Evolutionary conservation across 2,888 invertebrate species (phyloP).

Genomic region (Dicyrtomina minuta): DNA sequence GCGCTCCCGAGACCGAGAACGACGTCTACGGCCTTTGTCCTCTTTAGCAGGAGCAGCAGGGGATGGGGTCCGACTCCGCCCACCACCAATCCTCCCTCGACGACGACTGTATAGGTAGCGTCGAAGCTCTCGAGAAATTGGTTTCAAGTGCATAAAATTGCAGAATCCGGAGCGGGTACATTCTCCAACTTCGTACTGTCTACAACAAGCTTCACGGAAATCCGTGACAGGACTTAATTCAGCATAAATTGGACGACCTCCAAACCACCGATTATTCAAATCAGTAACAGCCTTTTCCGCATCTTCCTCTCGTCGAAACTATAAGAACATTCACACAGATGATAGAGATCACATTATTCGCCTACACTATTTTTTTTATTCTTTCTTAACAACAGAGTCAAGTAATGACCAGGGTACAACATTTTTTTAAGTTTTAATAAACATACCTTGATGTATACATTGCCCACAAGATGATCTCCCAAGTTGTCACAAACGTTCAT

Average conservation of each 20-base stretch:
- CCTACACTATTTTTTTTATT: background rate
- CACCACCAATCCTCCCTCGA: conserved; percentile 52
- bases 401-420: too few species aligned
- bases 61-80: conserved; percentile 40
- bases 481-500: conserved; percentile 99
- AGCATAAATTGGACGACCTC: conserved; percentile 95
- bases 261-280: conserved; percentile 98
- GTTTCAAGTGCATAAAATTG: conserved; percentile 99
- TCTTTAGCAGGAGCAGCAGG: conserved; percentile 35
- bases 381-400: too few species aligned
- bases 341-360: conserved; percentile 25
- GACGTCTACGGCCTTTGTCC: conserved; percentile 23
- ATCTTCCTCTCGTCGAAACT: conserved; percentile 96
- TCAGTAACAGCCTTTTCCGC: conserved; percentile 97
- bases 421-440: too few species aligned
- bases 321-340: too few species aligned
- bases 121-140: conserved; percentile 90
- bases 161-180: conserved; percentile 99
- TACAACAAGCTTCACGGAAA: conserved; percentile 97
- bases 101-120: conserved; percentile 64
- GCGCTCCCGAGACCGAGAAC: conserved; percentile 36
- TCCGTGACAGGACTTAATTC: conserved; percentile 99
- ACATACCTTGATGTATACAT: conserved; percentile 94
- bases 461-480: conserved; percentile 96
- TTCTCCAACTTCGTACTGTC: conserved; percentile 99